Evolutionary conservation across 2,113 vertebrate genomes (phyloP).

Genomic region (Ahaetulla prasina): DNA sequence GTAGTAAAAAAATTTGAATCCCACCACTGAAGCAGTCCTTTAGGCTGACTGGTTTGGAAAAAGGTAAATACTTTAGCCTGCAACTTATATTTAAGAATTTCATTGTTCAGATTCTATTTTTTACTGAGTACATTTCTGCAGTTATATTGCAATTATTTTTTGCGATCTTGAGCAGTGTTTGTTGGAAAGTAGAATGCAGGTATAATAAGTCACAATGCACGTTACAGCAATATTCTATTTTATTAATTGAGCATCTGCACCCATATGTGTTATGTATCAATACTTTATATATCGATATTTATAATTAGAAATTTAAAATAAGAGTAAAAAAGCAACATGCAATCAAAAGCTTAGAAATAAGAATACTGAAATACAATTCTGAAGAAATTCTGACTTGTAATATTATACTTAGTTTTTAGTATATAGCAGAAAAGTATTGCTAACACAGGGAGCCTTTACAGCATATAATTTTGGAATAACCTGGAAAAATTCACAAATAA

Average conservation of each 20-base stretch:
- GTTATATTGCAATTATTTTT: neutral
- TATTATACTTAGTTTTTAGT: neutral
- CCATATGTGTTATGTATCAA: neutral
- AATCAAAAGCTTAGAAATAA: neutral
- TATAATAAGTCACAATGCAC: neutral
- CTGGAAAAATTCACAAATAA: neutral
- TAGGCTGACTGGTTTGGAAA: neutral
- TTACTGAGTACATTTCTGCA: neutral
- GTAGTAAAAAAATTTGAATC: no score
- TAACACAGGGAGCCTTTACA: neutral
- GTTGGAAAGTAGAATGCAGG: neutral
- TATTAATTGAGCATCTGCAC: neutral
- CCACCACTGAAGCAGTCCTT: neutral
- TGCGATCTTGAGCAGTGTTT: neutral
- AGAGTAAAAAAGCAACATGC: neutral
- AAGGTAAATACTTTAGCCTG: neutral
- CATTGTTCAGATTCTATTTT: neutral
- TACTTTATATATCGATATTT: neutral
- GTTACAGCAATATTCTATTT: neutral
- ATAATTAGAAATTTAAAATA: neutral
- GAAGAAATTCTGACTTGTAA: neutral
- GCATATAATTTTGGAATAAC: neutral
- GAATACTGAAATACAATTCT: neutral
- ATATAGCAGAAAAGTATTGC: neutral
- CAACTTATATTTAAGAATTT: neutral